Percentiles rank a stretch among this genome's conserved stretches.
Conservation (phyloP, 2,888 invertebrate species). For the Synanthedon tipuliformis region DNA sequence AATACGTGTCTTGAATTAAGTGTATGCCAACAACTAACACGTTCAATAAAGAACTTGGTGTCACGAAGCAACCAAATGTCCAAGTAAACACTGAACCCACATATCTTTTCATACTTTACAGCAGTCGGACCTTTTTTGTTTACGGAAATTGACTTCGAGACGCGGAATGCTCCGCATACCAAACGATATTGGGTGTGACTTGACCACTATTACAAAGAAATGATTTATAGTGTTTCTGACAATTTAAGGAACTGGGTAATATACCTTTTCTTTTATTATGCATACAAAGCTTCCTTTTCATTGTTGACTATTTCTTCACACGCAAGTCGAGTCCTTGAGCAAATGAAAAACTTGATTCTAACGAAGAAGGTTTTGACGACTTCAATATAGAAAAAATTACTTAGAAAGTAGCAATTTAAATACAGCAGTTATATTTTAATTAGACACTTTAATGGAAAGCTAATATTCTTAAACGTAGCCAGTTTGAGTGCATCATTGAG, state of each 20-base stretch:
- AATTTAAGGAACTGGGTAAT: background rate
- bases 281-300: too few relatives aligned
- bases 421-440: too few relatives aligned
- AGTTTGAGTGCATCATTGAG: background rate
- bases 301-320: too few relatives aligned
- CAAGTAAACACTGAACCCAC: slow-evolving; percentile 20
- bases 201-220: background rate
- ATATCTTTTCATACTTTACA: slow-evolving; percentile 14
- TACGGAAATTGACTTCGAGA: slow-evolving; percentile 5
- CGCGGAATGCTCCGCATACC: slow-evolving; percentile 5
- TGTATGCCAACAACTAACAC: slow-evolving; percentile 18
- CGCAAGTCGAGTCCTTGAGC: too few relatives aligned
- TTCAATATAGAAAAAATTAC: too few relatives aligned
- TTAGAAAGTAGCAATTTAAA: too few relatives aligned
- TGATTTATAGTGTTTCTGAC: background rate
- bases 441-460: too few relatives aligned
- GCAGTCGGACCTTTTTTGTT: slow-evolving; percentile 1
- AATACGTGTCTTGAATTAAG: slow-evolving; percentile 43
- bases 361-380: too few relatives aligned
- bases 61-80: slow-evolving; percentile 29
- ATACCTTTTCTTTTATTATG: too few relatives aligned
- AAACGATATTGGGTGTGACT: background rate
- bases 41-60: slow-evolving; percentile 35
- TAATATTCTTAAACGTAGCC: background rate
- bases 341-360: too few relatives aligned